Evolutionary conservation across 2,113 vertebrate genomes (phyloP), one percentile per base, ranked within the genome.

Genomic region (Electrona antarctica): DNA sequence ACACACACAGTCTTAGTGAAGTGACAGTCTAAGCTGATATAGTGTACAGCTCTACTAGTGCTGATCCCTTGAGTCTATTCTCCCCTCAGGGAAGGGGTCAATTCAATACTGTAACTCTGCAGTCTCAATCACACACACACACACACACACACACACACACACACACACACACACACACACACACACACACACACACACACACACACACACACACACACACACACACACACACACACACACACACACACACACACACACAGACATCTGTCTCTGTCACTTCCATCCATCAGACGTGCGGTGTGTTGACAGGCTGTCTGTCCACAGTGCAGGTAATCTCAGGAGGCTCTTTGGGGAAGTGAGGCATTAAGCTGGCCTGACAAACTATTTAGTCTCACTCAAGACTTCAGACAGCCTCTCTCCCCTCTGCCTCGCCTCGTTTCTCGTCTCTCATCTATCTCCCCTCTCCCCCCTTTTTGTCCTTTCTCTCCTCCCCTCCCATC

Each of bases 11-110:
- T 69, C 82, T 74, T 85, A 87, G 86, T 88, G 87, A 89, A 87
- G 86, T 88, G 87, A 89, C 85, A 87, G 84, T 85, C 82, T 84
- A 82, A 88, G 87, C 82, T 87, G 84, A 89, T 85, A 77, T 66
- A 73, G 74, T 87, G 87, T 76, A 88, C 88, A 90, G 84, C 88
- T 87, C 85, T 82, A 87, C 86, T 85, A 85, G 74, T 61, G 56
- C 84, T 89, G 87, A 90, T 89, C 88, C 87, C 85, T 75, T 75
- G 85, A 88, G 90, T 90, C 89, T 90, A 87, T 90, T 90, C 89
- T 90, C 85, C 85, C 85, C 73, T 80, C 73, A 52, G 82, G 82
- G 85, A 90, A 88, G 74, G 86, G 90, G 89, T 90, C 89, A 90
- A 90, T 89, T 89, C 85, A 88, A 91, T 90, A 90, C 88, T 78